These are phyloP conservation scores for Epirrita christyi DNA, from an alignment of 2,888 invertebrate genomes.

Conservation along the genomic window DNA sequence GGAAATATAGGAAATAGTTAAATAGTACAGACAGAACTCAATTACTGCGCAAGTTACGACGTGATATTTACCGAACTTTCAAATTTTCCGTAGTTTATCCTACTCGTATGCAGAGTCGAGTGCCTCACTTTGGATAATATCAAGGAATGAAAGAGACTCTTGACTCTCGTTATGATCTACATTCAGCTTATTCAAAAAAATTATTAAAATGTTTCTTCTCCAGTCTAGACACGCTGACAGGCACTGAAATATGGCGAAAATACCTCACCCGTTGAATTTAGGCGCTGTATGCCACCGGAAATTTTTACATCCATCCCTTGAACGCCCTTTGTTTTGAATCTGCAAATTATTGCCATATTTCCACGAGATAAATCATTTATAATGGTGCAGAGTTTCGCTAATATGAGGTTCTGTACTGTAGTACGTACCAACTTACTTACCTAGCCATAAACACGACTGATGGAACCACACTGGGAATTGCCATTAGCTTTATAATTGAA, in stretches of 20 bases:
- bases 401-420: slow-evolving; percentile 10
- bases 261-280: slow-evolving; percentile 17
- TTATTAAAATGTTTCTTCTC: slow-evolving; percentile 9
- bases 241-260: slow-evolving; percentile 16
- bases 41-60: too few species aligned
- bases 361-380: slow-evolving; percentile 45
- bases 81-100: too few species aligned
- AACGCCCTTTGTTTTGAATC: slow-evolving; percentile 46
- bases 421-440: background rate
- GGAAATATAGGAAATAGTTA: slow-evolving; percentile 19
- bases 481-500: background rate
- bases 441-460: background rate
- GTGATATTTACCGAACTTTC: too few species aligned
- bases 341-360: slow-evolving; percentile 55
- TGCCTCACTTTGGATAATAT: too few species aligned
- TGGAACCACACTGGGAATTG: background rate
- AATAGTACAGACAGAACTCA: background rate
- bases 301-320: slow-evolving; percentile 48
- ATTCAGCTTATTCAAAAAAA: slow-evolving; percentile 5
- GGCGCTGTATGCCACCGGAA: slow-evolving; percentile 35
- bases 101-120: too few species aligned
- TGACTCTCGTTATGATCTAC: background rate
- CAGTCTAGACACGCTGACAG: background rate
- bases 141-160: background rate
- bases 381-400: slow-evolving; percentile 32